Base-by-base conservation (phyloP, 2,888 invertebrate genomes). In the Nycteola revayana region DNA sequence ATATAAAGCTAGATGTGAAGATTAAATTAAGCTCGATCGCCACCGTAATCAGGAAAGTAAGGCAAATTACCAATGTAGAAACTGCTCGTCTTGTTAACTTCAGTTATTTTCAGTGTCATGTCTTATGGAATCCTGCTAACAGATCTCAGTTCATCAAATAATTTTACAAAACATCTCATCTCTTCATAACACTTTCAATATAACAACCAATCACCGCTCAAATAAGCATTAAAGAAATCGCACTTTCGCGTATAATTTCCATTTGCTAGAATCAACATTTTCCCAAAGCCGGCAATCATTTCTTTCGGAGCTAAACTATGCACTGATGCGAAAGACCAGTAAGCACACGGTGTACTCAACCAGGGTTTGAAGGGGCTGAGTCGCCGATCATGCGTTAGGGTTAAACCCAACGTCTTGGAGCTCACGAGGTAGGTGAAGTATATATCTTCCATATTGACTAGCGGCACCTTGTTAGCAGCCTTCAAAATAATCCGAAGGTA, bases 361-460 rank as follows among this genome's bases (percentile, higher is more conserved):
- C 44, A 70, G 0, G 40, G 74, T 27, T 69, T 73, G 42, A 56
- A 72, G 0, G 79, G 78, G 11, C 73, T 77, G 42, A 93, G 89
- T 46, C 92, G 87, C 2, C 76, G 75, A 9, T 91, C 91, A 52
- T 93, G 91, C 1, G 85, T 79, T 25, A 93, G 66, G 3, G 72
- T 78, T 6, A 92, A 76, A 0, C 89, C 82, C 1, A 92, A 61
- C 1, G 43, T 41, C 28, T 83, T 80, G 42, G 90, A 86, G 0
- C 93, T 92, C 1, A 94, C 91, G 4, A 94, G 76, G 8, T 93
- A 93, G 0, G 94, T 94, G n/a, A 92, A 85, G 64, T 91, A 94
- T 0, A 94, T 91, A 59, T 95, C 94, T 71, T 95, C 94, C 31
- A 94, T 71, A 41, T 93, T 92, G 2, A 94, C 81, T 40, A 92